A percentile compares a stretch with the other conserved stretches of the same genome.
Evolutionary conservation across 2,888 invertebrate genomes (phyloP).

Genomic region (Thymelicus lineola): DNA sequence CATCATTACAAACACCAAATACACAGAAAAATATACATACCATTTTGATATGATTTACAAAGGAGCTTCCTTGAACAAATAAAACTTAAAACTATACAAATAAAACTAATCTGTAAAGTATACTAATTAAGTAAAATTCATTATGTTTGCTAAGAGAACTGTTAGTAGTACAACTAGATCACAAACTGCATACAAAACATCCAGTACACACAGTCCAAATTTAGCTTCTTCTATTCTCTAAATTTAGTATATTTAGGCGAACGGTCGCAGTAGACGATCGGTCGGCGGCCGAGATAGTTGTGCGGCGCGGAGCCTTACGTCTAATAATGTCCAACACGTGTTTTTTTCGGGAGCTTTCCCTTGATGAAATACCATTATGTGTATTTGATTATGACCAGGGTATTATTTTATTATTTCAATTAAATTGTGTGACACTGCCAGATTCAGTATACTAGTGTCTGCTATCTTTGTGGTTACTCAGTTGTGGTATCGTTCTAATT

Average conservation of each 20-base stretch:
- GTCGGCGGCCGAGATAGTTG: conserved; percentile 50
- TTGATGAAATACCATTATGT: conserved; percentile 82
- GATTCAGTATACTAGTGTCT: background rate
- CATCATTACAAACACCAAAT: background rate
- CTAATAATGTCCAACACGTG: conserved; percentile 67
- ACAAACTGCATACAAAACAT: conserved; percentile 44
- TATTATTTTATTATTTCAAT: conserved; percentile 39
- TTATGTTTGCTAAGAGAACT: conserved; percentile 27
- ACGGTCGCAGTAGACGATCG: conserved; percentile 56
- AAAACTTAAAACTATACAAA: conserved; percentile 15
- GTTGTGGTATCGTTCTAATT: too few relatives aligned
- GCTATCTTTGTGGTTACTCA: background rate
- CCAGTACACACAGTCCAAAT: conserved; percentile 60
- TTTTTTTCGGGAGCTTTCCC: conserved; percentile 66
- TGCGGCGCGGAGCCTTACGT: conserved; percentile 39
- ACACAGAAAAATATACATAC: conserved; percentile 13
- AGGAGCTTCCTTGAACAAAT: background rate
- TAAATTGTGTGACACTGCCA: background rate
- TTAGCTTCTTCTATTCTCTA: conserved; percentile 78
- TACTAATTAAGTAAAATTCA: conserved; percentile 25
- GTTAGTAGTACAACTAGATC: conserved; percentile 21
- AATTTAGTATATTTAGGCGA: conserved; percentile 76
- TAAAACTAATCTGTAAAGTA: background rate
- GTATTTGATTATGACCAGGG: conserved; percentile 76
- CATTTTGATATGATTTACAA: conserved; percentile 19